Percentiles rank a stretch among this genome's conserved stretches.
These are phyloP conservation scores for Rotaria macrura DNA, from an alignment of 2,888 invertebrate genomes.

Conservation along the genomic window DNA sequence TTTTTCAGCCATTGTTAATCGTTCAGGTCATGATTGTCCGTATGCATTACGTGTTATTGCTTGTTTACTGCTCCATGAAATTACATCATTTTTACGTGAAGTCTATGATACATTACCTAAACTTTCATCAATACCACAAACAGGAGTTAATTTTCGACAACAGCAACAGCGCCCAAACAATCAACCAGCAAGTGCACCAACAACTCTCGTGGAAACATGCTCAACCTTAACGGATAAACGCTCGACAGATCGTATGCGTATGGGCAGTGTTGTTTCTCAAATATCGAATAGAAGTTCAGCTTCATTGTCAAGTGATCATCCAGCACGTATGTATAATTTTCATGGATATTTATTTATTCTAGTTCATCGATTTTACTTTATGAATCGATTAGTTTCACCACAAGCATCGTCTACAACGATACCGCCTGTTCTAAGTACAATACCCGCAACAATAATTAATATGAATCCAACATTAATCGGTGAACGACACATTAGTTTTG, in stretches of 20 bases:
- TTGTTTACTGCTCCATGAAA: conserved; percentile 84
- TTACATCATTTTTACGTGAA: conserved; percentile 88
- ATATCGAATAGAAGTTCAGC: background rate
- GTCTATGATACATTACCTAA: conserved; percentile 66
- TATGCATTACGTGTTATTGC: conserved; percentile 71
- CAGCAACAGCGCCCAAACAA: background rate
- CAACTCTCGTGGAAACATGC: background rate
- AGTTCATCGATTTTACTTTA: background rate
- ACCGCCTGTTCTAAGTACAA: background rate
- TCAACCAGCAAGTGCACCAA: background rate
- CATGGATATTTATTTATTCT: background rate
- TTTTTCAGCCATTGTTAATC: conserved; percentile 58
- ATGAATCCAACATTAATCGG: background rate
- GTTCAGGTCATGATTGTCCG: conserved; percentile 68
- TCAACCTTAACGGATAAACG: background rate
- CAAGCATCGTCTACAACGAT: background rate
- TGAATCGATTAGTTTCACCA: background rate
- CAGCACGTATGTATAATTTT: background rate
- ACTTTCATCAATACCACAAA: background rate
- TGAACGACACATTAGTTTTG: conserved; percentile 19
- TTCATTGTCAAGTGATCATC: background rate
- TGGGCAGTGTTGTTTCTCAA: conserved; percentile 9
- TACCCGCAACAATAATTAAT: background rate
- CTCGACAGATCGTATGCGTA: background rate
- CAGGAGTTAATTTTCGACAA: background rate